These are phyloP conservation scores for Trypoxylon attenuatum DNA, from an alignment of 2,888 invertebrate genomes.

Conservation along the genomic window DNA sequence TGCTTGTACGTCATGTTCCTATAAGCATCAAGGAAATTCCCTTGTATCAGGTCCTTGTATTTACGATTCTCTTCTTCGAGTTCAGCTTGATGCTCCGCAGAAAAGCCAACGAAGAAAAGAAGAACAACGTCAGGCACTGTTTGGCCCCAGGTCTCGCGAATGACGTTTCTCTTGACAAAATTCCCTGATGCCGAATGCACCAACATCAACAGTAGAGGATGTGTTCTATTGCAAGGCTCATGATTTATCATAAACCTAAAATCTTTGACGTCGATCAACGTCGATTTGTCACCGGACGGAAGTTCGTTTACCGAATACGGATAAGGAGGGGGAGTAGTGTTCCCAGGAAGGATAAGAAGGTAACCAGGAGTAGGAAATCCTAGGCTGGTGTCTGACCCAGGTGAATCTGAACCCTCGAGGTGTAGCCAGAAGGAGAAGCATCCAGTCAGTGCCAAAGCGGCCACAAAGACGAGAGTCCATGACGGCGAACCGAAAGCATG, in stretches of 20 bases:
- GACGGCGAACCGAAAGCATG: slow-evolving; percentile 65
- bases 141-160: slow-evolving; percentile 75
- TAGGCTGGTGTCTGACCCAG: slow-evolving; percentile 40
- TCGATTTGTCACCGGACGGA: slow-evolving; percentile 66
- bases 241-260: slow-evolving; percentile 81
- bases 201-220: slow-evolving; percentile 73
- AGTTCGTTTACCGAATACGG: slow-evolving; percentile 62
- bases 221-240: slow-evolving; percentile 76
- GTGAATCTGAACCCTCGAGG: slow-evolving; percentile 53
- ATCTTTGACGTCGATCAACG: slow-evolving; percentile 75
- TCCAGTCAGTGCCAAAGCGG: slow-evolving; percentile 61
- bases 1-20: slow-evolving; percentile 78
- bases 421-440: slow-evolving; percentile 66
- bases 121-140: slow-evolving; percentile 62
- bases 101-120: slow-evolving; percentile 74
- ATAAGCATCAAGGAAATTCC: slow-evolving; percentile 76
- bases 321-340: slow-evolving; percentile 50
- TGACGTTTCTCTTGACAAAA: slow-evolving; percentile 71
- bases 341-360: slow-evolving; percentile 56
- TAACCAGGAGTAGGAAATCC: slow-evolving; percentile 54
- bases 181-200: slow-evolving; percentile 76
- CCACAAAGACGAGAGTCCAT: slow-evolving; percentile 62
- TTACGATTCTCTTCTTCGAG: slow-evolving; percentile 70
- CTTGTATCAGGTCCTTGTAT: slow-evolving; percentile 76
- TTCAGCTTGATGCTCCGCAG: slow-evolving; percentile 62